Base-by-base conservation (phyloP, 2,888 invertebrate genomes). In the Scaptomyza polygonia region DNA sequence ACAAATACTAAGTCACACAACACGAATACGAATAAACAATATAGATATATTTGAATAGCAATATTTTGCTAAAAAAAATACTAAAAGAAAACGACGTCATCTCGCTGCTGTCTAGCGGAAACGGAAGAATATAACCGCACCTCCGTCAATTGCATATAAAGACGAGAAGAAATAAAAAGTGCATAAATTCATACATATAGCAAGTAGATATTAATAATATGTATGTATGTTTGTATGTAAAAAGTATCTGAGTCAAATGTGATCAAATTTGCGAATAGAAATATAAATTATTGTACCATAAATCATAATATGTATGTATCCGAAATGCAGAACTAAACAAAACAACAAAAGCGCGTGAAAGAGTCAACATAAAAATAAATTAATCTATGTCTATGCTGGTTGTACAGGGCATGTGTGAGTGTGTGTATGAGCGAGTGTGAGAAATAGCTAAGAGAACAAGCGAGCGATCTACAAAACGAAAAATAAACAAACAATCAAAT, bases 381-480 rank as follows among this genome's bases (percentile, higher is more conserved):
- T 55, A 77, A 69, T n/a, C n/a, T n/a, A n/a, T n/a, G n/a, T n/a
- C n/a, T n/a, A n/a, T n/a, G n/a, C n/a, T n/a, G n/a, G n/a, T n/a
- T n/a, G n/a, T n/a, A n/a, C n/a, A n/a, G n/a, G n/a, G n/a, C 36
- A 51, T 48, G 40, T 30, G 16, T 61, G 45, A 47, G 36, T 49
- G 14, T 61, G 62, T 65, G 56, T 52, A 48, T 68, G 62, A 51
- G 58, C 47, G 36, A 67, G 65, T 49, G 62, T 79, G 66, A 83
- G 65, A 68, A 67, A 77, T 67, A 78, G 59, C 59, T 66, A 62
- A 73, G 61, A 67, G 68, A 71, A 54, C 57, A 48, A 86, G 70
- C 81, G 80, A 77, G 83, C 88, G 88, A 88, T 88, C 88, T 58
- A 67, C 47, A 67, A 62, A 55, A 71, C 73, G 69, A 67, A 74